Percentiles rank a stretch among this genome's conserved stretches.
Evolutionary conservation across 2,797 vertebrate genomes (phyloP).

Genomic region (Gymnothorax reevesii): DNA sequence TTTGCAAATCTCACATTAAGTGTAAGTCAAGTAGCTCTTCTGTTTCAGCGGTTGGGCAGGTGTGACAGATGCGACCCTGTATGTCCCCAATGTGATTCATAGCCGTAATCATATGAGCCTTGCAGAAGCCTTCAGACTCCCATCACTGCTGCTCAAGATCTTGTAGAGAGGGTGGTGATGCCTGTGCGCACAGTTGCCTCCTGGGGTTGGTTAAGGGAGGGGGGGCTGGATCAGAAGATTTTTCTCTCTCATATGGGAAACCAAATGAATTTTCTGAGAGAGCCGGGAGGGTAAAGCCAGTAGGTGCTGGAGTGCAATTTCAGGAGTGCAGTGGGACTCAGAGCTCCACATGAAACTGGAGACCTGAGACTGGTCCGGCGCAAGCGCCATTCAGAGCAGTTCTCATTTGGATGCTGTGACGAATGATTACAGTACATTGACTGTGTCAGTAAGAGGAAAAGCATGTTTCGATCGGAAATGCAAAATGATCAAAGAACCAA

Average conservation of each 20-base stretch:
- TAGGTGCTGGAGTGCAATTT: background rate
- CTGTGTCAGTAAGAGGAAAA: background rate
- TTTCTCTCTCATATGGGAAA: slow-evolving; percentile 7
- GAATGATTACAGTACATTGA: background rate
- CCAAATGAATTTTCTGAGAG: background rate
- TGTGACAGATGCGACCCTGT: background rate
- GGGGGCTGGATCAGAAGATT: background rate
- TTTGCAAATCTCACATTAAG: no score
- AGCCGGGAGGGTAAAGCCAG: background rate
- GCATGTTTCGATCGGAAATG: background rate
- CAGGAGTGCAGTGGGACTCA: background rate
- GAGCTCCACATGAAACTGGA: background rate
- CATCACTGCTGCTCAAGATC: slow-evolving; percentile 44
- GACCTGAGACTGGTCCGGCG: background rate
- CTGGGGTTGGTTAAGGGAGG: background rate
- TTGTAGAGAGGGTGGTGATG: slow-evolving; percentile 56
- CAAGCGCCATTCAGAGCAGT: background rate
- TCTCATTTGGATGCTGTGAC: background rate
- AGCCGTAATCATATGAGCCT: slow-evolving; percentile 68
- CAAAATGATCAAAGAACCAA: background rate
- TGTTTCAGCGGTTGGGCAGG: background rate
- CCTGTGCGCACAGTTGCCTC: slow-evolving; percentile 47
- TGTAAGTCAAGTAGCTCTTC: background rate
- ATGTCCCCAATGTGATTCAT: slow-evolving; percentile 62
- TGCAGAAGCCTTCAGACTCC: slow-evolving; percentile 55